A percentile compares a stretch with the other conserved stretches of the same genome.
Evolutionary conservation across 2,888 invertebrate species (phyloP).

Genomic region (Ypsolopha scabrella): DNA sequence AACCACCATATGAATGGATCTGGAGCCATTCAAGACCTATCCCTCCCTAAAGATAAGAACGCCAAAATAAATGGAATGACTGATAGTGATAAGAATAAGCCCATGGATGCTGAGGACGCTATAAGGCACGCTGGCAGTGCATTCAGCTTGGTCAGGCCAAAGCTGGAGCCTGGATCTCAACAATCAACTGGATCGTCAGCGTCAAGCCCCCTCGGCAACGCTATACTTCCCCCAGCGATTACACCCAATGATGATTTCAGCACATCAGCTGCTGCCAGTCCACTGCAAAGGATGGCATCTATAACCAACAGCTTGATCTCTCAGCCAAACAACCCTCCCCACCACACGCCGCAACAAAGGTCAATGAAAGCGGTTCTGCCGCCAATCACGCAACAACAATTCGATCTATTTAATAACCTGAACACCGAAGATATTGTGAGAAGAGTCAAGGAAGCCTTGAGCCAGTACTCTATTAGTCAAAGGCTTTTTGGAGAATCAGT

Average conservation of each 20-base stretch:
- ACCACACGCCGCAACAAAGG: conserved; percentile 85
- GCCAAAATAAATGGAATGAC: conserved; percentile 75
- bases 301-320: conserved; percentile 97
- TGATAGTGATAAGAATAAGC: conserved; percentile 76
- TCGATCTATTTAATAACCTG: conserved; percentile 96
- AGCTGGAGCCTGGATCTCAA: conserved; percentile 81
- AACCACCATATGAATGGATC: conserved; percentile 74
- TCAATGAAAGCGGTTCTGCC: conserved; percentile 97
- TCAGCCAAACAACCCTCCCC: conserved; percentile 87
- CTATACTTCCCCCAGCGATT: conserved; percentile 87
- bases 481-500: conserved; percentile 98
- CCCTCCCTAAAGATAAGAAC: conserved; percentile 82
- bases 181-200: conserved; percentile 82
- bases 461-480: conserved; percentile 97
- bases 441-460: conserved; percentile 93
- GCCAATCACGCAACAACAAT: conserved; percentile 98
- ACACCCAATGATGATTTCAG: conserved; percentile 86
- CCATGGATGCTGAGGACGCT: conserved; percentile 74
- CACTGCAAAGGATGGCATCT: conserved; percentile 96
- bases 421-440: conserved; percentile 99
- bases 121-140: conserved; percentile 85
- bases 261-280: conserved; percentile 87
- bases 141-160: conserved; percentile 89
- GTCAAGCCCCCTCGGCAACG: conserved; percentile 86
- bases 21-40: conserved; percentile 83